phyloP scores from a whole-genome alignment of 2,797 vertebrate genomes.

The Liasis olivaceus region DNA sequence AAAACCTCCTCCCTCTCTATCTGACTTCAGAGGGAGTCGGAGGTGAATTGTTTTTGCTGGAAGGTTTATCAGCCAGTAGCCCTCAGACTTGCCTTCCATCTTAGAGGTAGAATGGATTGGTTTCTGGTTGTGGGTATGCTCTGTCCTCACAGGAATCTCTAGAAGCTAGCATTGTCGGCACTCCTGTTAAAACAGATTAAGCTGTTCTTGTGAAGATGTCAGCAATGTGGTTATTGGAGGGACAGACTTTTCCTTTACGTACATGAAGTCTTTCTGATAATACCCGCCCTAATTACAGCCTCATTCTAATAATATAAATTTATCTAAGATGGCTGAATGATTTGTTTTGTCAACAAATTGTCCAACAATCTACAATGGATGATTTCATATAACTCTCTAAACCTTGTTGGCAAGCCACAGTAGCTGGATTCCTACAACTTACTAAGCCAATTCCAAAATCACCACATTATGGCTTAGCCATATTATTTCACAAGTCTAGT shows the following conservation, averaged over 20 bases:
- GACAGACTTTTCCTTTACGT: conserved; percentile 11
- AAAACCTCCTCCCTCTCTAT: neutral
- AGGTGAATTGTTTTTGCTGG: neutral
- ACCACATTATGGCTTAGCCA: neutral
- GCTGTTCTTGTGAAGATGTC: conserved; percentile 16
- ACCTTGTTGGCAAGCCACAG: neutral
- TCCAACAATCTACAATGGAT: neutral
- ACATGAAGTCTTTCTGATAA: conserved; percentile 20
- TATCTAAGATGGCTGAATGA: neutral
- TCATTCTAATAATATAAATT: neutral
- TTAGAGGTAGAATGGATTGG: neutral
- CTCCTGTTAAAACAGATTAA: neutral
- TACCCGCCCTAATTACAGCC: neutral
- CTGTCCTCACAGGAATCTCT: neutral
- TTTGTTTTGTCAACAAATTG: neutral
- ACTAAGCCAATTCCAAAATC: neutral
- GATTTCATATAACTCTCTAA: neutral
- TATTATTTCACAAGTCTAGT: neutral
- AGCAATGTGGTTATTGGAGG: neutral
- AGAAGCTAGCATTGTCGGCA: neutral
- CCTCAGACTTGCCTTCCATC: neutral
- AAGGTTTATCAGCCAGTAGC: neutral
- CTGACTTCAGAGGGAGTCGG: neutral
- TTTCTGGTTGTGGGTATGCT: neutral
- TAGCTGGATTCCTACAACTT: neutral